A percentile compares a stretch with the other conserved stretches of the same genome.
These are phyloP conservation scores for Pipistrellus pipistrellus DNA, from an alignment of 2,797 vertebrate genomes.

Conservation along the genomic window DNA sequence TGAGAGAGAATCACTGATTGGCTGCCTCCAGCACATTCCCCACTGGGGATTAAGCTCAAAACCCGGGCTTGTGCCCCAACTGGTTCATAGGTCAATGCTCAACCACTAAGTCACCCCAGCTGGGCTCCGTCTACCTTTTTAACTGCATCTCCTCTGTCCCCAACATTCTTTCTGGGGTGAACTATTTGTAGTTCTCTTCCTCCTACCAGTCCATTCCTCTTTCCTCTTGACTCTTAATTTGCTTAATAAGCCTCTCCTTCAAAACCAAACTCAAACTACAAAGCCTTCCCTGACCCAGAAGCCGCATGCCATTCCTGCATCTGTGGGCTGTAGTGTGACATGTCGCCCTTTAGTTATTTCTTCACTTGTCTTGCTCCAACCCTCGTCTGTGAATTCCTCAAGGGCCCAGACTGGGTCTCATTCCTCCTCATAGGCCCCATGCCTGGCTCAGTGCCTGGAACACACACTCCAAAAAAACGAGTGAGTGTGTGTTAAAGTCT, in stretches of 20 bases:
- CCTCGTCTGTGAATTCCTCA: background rate
- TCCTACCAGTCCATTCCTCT: background rate
- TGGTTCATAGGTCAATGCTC: no score
- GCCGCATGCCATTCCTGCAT: background rate
- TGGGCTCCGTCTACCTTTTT: background rate
- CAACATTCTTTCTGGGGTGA: background rate
- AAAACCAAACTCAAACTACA: background rate
- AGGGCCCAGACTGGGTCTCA: background rate
- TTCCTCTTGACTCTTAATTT: background rate
- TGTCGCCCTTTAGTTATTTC: background rate
- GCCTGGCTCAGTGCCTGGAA: background rate
- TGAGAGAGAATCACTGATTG: no score
- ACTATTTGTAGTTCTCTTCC: background rate
- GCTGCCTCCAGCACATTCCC: no score
- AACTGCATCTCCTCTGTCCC: background rate
- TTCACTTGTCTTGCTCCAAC: background rate
- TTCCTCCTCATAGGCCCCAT: background rate
- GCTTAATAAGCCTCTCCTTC: conserved; percentile 28
- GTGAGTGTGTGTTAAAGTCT: background rate
- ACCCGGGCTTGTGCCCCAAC: no score
- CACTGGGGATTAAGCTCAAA: no score
- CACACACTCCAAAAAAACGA: background rate
- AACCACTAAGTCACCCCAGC: no score
- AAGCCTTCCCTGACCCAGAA: background rate
- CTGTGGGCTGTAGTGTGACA: background rate